Base-by-base conservation (phyloP, 1,140 invertebrate species). In the Planococcus citri region DNA sequence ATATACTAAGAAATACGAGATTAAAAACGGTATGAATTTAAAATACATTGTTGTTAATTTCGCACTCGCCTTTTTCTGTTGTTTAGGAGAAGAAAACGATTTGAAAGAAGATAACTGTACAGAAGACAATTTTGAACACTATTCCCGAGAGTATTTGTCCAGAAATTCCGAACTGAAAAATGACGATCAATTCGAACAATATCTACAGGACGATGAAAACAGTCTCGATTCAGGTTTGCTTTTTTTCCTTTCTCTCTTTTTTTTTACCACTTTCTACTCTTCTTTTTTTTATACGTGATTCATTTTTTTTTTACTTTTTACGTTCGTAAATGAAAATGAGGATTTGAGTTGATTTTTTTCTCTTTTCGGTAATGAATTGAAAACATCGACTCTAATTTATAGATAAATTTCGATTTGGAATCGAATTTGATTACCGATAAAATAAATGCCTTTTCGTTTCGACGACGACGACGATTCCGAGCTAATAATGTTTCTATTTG, bases 71-170 rank as follows among this genome's bases (percentile, higher is more conserved):
- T 60, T 60, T 60, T 64, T n/a, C 17, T 58, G 4, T 58, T 58
- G 17, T 64, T 24, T 17, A 64, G 60, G 60, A 14, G 60, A 64
- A 25, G 60, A 64, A 64, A 64, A 64, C 60, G 22, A 64, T 64
- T 64, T 64, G 8, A 64, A 64, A 27, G 60, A 64, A 24, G 60
- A 64, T 27, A 64, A 64, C 25, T 64, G 60, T 20, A 25, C 60
- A 20, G 60, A 64, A 64, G 60, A 64, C 22, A 64, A 64, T 64
- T 64, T 64, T 64, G 60, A 64, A 64, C 60, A 4, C 10, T 64
- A 64, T 27, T 64, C 60, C 25, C 60, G 17, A 6, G 60, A 64
- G 22, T 64, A 64, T 64, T 64, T 64, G 25, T 64, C 60, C 25
- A 24, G 60, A 64, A 64, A 24, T 64, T 64, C 60, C 22, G 60